These are phyloP conservation scores for Tringa solitaria DNA, from an alignment of 2,113 vertebrate species.

Conservation along the genomic window DNA sequence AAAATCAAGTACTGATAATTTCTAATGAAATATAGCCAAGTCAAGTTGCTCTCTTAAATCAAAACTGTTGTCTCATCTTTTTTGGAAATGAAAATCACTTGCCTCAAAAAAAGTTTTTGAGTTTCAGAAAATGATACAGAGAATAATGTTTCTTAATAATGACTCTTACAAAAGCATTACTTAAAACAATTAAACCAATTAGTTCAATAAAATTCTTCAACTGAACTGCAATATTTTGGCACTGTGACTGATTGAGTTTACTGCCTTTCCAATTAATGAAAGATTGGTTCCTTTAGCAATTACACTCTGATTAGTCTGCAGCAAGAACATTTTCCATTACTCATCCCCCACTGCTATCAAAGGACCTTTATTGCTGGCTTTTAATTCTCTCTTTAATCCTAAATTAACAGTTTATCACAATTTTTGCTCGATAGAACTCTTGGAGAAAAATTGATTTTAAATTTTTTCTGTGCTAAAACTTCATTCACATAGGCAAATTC, in stretches of 20 bases:
- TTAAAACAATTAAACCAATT: slow-evolving; percentile 43
- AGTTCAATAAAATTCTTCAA: slow-evolving; percentile 43
- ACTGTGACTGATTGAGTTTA: neutral
- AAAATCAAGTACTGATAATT: neutral
- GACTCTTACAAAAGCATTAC: neutral
- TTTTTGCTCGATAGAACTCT: neutral
- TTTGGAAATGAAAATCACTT: neutral
- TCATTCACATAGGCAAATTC: neutral
- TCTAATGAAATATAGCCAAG: neutral
- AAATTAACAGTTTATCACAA: slow-evolving; percentile 23
- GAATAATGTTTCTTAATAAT: slow-evolving; percentile 13
- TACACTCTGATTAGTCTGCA: slow-evolving; percentile 13
- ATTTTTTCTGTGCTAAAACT: neutral
- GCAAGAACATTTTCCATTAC: slow-evolving; percentile 36
- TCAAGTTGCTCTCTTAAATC: neutral
- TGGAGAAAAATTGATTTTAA: neutral
- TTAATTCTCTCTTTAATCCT: slow-evolving; percentile 17
- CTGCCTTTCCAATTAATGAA: slow-evolving; percentile 47
- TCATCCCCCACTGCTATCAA: slow-evolving; percentile 31
- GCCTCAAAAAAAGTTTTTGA: neutral
- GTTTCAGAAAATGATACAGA: slow-evolving; percentile 29
- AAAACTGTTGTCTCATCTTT: neutral
- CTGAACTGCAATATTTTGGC: slow-evolving; percentile 41
- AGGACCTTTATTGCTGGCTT: neutral
- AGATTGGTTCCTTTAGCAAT: slow-evolving; percentile 12